Evolutionary conservation across 2,113 vertebrate species (phyloP).

Genomic region (Zapus hudsonius): DNA sequence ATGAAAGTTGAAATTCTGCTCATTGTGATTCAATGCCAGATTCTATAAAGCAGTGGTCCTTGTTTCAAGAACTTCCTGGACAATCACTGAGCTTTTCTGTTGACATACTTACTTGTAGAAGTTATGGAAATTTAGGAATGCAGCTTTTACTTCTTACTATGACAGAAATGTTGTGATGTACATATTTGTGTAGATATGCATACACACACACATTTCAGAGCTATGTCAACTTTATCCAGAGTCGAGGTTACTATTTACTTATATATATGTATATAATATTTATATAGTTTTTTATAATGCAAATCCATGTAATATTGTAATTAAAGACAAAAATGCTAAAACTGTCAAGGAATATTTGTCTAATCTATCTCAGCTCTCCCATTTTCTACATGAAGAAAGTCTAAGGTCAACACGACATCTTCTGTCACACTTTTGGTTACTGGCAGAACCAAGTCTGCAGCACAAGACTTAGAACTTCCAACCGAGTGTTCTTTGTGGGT

Average conservation of each 20-base stretch:
- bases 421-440: neutral
- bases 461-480: neutral
- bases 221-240: neutral
- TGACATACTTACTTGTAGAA: neutral
- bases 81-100: neutral
- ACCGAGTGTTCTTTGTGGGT: neutral
- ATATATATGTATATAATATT: too few relatives aligned
- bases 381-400: neutral
- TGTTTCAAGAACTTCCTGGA: neutral
- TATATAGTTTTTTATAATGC: neutral
- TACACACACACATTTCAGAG: neutral
- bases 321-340: neutral
- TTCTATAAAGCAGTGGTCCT: slow-evolving; percentile 50
- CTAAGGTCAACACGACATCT: neutral
- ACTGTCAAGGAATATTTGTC: neutral
- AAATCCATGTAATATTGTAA: neutral
- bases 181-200: neutral
- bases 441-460: neutral
- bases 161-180: neutral
- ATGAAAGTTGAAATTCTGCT: slow-evolving; percentile 61
- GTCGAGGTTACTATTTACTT: neutral
- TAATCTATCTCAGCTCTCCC: neutral
- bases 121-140: slow-evolving; percentile 16
- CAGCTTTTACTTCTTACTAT: neutral
- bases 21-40: slow-evolving; percentile 52